phyloP scores from a whole-genome alignment of 2,797 vertebrate genomes.

The Mus minutoides region DNA sequence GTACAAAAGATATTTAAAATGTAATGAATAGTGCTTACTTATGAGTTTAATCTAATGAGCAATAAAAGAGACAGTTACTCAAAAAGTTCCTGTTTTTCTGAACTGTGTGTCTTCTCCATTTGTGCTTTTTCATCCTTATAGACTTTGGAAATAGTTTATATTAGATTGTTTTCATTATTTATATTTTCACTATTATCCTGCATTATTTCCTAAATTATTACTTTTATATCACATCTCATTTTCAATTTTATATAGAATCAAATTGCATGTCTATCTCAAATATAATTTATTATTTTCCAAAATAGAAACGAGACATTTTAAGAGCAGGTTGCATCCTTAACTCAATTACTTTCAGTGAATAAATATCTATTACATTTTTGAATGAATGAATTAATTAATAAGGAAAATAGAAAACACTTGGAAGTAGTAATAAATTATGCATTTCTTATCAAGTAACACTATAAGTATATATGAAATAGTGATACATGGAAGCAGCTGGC shows the following conservation, averaged over 20 bases:
- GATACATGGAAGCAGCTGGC: neutral
- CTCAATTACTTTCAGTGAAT: neutral
- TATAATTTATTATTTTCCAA: neutral
- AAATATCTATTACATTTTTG: neutral
- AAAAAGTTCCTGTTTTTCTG: neutral
- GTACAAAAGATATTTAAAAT: neutral
- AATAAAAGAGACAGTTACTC: neutral
- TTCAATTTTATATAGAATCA: neutral
- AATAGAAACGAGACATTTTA: neutral
- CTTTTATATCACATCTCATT: neutral
- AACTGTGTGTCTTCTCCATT: neutral
- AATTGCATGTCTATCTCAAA: neutral
- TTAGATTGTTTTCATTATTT: neutral
- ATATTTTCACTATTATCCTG: neutral
- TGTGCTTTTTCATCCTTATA: neutral
- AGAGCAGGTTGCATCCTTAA: neutral
- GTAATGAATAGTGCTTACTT: neutral
- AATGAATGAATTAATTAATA: neutral
- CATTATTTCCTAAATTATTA: neutral
- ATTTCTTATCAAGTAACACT: neutral
- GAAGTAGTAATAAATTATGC: neutral
- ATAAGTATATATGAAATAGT: neutral
- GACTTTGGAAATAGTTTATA: neutral
- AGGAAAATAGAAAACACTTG: neutral
- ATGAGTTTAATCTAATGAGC: neutral